These are phyloP conservation scores for Papilio demoleus DNA, from an alignment of 2,888 invertebrate species.

Conservation along the genomic window DNA sequence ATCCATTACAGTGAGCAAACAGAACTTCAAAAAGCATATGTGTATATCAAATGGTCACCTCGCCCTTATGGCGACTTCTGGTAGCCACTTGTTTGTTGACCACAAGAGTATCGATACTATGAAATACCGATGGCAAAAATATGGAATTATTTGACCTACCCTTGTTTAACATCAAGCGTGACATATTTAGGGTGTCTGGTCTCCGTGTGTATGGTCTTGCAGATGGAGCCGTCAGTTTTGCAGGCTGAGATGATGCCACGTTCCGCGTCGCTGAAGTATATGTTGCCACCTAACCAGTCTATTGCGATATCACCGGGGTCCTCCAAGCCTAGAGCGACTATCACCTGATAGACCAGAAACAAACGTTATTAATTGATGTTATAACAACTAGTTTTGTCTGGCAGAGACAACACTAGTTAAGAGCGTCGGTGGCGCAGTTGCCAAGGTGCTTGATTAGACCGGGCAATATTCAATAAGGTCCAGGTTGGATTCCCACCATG, in stretches of 20 bases:
- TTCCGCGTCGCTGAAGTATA: slow-evolving; percentile 91
- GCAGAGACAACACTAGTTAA: no score
- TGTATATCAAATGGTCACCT: no score
- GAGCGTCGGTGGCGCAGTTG: no score
- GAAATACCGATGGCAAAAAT: no score
- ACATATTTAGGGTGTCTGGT: slow-evolving; percentile 87
- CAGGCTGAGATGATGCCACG: slow-evolving; percentile 90
- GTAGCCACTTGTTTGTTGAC: no score
- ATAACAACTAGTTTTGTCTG: neutral
- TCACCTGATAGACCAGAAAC: slow-evolving; percentile 55
- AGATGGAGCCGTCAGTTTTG: slow-evolving; percentile 85
- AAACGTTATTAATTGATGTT: neutral
- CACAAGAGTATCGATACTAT: no score
- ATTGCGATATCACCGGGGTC: slow-evolving; percentile 89
- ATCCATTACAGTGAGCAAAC: no score
- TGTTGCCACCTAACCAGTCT: slow-evolving; percentile 90
- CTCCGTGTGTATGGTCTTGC: slow-evolving; percentile 85
- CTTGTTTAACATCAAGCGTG: slow-evolving; percentile 86
- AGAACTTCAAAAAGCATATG: no score
- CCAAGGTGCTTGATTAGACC: no score
- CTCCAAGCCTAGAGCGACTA: slow-evolving; percentile 87
- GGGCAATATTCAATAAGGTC: no score
- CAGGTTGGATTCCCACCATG: no score
- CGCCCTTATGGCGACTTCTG: no score
- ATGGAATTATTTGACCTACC: slow-evolving; percentile 82